A percentile compares a stretch with the other conserved stretches of the same genome.
Conservation (phyloP, 2,113 vertebrate species). For the Dryoscopus gambensis region DNA sequence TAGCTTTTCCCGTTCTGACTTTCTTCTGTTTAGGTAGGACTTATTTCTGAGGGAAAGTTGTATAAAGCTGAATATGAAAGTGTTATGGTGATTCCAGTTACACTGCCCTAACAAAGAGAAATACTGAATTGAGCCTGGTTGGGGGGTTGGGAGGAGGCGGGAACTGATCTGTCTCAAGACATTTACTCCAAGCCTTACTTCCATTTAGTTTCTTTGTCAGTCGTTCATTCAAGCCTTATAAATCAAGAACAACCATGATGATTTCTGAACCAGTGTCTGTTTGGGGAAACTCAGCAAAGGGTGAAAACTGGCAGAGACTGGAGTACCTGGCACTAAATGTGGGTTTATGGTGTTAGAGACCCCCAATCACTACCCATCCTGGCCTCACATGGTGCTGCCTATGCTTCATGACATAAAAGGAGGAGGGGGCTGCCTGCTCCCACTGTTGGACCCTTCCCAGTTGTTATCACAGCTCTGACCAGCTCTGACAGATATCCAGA, state of each 20-base stretch:
- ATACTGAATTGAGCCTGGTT: background rate
- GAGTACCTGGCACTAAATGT: background rate
- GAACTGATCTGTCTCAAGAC: background rate
- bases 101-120: background rate
- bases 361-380: fast-evolving
- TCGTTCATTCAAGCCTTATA: background rate
- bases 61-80: background rate
- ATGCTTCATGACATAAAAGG: background rate
- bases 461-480: background rate
- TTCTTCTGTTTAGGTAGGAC: background rate
- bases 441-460: background rate
- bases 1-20: background rate
- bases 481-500: background rate
- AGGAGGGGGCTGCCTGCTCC: background rate
- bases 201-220: background rate
- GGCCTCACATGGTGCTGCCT: background rate
- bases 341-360: background rate
- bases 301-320: background rate
- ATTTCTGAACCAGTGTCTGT: background rate
- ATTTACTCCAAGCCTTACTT: background rate
- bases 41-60: background rate
- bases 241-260: background rate
- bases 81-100: background rate
- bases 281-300: background rate
- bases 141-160: background rate